These are phyloP conservation scores for Phodopus roborovskii DNA, from an alignment of 2,113 vertebrate species.

Conservation along the genomic window DNA sequence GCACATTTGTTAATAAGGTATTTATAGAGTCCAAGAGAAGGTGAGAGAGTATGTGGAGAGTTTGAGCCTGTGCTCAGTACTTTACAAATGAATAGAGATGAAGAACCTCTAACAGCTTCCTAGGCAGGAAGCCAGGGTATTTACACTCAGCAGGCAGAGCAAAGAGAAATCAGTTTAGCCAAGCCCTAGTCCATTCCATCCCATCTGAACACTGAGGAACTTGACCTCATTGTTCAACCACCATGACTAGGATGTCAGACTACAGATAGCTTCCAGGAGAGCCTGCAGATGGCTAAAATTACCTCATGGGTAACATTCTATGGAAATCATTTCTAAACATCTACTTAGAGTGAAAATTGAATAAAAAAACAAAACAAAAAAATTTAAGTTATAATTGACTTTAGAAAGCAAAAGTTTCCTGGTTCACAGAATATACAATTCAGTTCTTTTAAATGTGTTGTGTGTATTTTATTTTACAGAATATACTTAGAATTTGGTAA, in stretches of 20 bases:
- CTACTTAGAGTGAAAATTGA: not conserved
- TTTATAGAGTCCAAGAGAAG: not conserved
- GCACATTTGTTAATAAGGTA: not conserved
- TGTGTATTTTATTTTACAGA: not conserved
- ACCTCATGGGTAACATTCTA: too few species aligned
- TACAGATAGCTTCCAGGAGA: not conserved
- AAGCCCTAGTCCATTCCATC: not conserved
- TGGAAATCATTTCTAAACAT: not conserved
- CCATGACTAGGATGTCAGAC: not conserved
- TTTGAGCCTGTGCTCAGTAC: not conserved
- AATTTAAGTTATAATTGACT: not conserved
- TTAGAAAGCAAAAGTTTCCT: not conserved
- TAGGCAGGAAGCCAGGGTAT: not conserved
- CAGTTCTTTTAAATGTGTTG: not conserved
- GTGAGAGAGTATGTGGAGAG: accelerated
- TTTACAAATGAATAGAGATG: not conserved
- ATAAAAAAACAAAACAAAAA: not conserved
- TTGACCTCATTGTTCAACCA: not conserved
- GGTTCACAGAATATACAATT: not conserved
- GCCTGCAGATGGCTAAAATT: not conserved
- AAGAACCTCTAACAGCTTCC: not conserved
- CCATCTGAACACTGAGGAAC: not conserved
- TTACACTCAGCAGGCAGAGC: not conserved
- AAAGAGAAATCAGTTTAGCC: not conserved
- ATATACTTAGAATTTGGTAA: not conserved